Conservation (phyloP, 2,888 invertebrate genomes). For the Tachina lurida region DNA sequence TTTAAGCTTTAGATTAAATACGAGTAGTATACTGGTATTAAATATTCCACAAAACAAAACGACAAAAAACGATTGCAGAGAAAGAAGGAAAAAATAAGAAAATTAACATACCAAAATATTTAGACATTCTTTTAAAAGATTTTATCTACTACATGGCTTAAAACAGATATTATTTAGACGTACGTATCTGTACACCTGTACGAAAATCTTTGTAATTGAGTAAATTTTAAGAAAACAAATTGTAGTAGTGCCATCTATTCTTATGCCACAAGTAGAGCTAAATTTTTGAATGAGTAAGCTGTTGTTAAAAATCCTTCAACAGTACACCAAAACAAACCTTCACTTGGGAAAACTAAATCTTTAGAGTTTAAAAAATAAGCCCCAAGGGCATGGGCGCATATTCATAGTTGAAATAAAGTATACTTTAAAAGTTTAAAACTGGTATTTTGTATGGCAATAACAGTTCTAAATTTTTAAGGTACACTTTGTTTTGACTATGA, state of each 20-base stretch:
- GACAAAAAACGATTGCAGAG: slow-evolving; percentile 5
- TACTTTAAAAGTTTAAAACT: too few species aligned
- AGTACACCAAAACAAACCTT: too few species aligned
- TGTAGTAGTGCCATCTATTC: background rate
- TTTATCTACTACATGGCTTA: slow-evolving; percentile 37
- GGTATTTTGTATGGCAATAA: too few species aligned
- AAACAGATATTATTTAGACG: slow-evolving; percentile 50
- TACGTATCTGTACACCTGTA: slow-evolving; percentile 16
- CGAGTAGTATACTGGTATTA: slow-evolving; percentile 20
- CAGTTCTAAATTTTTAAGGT: too few species aligned
- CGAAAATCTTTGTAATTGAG: background rate
- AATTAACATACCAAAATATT: slow-evolving; percentile 63
- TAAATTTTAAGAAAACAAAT: background rate
- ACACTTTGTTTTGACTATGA: too few species aligned
- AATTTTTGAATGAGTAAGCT: too few species aligned
- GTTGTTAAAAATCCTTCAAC: too few species aligned
- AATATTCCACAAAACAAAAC: slow-evolving; percentile 25
- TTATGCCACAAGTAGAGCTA: background rate
- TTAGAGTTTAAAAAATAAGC: too few species aligned
- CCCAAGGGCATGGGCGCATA: too few species aligned
- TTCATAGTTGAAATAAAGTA: too few species aligned
- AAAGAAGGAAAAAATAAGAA: slow-evolving; percentile 25
- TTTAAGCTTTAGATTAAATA: slow-evolving; percentile 49
- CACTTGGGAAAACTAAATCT: too few species aligned
- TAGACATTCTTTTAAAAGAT: slow-evolving; percentile 60